A percentile compares a stretch with the other conserved stretches of the same genome.
phyloP scores from a whole-genome alignment of 1,140 invertebrate species.

The Procambarus virginalis region DNA sequence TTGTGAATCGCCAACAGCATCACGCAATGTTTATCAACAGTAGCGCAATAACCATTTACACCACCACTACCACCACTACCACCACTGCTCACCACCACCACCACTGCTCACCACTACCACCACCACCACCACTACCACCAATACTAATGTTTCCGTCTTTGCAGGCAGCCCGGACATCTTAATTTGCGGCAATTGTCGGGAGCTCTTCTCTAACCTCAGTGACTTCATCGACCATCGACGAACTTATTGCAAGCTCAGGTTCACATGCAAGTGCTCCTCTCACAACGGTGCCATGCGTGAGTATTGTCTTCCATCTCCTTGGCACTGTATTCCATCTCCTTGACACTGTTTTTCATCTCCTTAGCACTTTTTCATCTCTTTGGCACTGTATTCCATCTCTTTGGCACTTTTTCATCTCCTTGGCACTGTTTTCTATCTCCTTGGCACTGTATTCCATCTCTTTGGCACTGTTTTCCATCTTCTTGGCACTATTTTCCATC shows the following conservation, averaged over 20 bases:
- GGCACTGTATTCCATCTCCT: neutral
- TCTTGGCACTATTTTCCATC: too few species aligned
- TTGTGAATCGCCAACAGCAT: too few species aligned
- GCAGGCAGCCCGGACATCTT: conserved; percentile 90
- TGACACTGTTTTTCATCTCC: neutral
- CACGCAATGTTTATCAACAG: too few species aligned
- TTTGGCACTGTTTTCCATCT: too few species aligned
- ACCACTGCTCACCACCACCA: too few species aligned
- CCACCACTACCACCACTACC: neutral
- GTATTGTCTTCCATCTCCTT: neutral
- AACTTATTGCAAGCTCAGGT: conserved; percentile 87
- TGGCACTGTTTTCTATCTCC: too few species aligned
- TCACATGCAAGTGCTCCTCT: conserved; percentile 84
- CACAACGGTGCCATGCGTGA: conserved; percentile 52
- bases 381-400: too few species aligned
- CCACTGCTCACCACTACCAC: too few species aligned
- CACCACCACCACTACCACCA: neutral
- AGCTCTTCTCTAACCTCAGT: conserved; percentile 87
- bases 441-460: too few species aligned
- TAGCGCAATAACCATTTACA: too few species aligned
- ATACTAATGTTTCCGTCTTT: neutral
- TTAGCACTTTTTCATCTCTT: too few species aligned
- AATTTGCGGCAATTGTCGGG: conserved; percentile 90
- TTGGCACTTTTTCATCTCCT: too few species aligned
- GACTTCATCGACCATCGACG: conserved; percentile 91